These are phyloP conservation scores for Dasypogon diadema DNA, from an alignment of 2,888 invertebrate species.

Conservation along the genomic window DNA sequence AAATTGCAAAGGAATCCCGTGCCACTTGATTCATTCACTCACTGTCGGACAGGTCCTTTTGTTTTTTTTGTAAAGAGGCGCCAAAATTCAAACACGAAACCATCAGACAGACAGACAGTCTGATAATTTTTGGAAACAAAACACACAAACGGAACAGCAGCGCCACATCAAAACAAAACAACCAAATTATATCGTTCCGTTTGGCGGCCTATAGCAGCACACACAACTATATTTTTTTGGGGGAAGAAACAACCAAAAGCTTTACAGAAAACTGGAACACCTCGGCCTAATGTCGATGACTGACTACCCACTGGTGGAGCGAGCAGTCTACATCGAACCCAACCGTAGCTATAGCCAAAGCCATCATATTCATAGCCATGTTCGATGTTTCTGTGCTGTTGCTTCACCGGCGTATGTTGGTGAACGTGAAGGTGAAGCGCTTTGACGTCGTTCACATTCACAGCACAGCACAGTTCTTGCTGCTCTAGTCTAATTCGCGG, in stretches of 20 bases:
- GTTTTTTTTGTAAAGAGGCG: slow-evolving; percentile 24
- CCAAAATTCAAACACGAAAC: slow-evolving; percentile 14
- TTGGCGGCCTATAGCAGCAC: slow-evolving; percentile 3
- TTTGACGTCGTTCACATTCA: no score
- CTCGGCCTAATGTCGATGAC: slow-evolving; percentile 62
- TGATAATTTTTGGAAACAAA: neutral
- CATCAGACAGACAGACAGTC: neutral
- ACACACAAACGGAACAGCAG: neutral
- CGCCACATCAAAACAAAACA: neutral
- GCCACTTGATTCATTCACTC: no score
- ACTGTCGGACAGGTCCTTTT: no score
- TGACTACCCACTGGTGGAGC: slow-evolving; percentile 60
- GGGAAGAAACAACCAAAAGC: neutral
- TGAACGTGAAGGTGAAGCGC: no score
- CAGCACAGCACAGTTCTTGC: no score
- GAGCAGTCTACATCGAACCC: slow-evolving; percentile 47
- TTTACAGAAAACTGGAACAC: slow-evolving; percentile 58
- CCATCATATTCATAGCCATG: neutral
- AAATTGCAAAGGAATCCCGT: no score
- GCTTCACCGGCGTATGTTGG: slow-evolving; percentile 48
- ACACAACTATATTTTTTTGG: neutral
- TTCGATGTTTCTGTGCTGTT: neutral
- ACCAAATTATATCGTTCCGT: neutral
- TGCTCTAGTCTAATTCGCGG: no score
- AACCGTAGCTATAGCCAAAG: neutral